These are phyloP conservation scores for Fulica atra DNA, from an alignment of 2,113 vertebrate genomes.

Conservation along the genomic window DNA sequence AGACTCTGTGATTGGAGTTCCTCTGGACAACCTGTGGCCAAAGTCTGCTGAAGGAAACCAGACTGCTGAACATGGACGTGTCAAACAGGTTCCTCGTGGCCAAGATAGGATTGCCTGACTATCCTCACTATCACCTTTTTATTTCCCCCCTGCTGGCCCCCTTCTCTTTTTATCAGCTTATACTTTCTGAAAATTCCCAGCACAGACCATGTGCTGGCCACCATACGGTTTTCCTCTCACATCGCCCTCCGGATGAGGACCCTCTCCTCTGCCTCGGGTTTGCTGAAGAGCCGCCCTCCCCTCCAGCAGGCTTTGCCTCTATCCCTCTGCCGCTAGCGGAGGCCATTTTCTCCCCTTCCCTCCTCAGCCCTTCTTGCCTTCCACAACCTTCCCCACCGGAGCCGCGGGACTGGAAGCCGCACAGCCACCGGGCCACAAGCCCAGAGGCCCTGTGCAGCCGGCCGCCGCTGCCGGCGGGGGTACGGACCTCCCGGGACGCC, in stretches of 20 bases:
- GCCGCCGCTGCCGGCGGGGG: not conserved
- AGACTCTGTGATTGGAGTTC: not conserved
- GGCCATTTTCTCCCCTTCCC: not conserved
- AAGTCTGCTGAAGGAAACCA: not conserved
- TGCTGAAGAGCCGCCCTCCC: not conserved
- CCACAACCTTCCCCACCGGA: not conserved
- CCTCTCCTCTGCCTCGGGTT: not conserved
- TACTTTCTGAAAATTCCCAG: not conserved
- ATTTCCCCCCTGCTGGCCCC: accelerated
- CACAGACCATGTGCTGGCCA: not conserved
- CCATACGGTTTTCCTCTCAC: accelerated
- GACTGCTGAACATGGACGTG: accelerated
- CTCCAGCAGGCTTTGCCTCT: not conserved
- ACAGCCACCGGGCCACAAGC: too few relatives aligned
- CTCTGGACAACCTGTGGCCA: not conserved
- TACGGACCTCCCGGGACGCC: accelerated
- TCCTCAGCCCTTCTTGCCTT: not conserved
- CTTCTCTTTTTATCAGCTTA: not conserved
- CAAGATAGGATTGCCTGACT: not conserved
- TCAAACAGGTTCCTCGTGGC: not conserved
- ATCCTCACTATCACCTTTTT: not conserved
- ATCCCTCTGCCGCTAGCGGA: not conserved
- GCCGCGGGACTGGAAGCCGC: too few relatives aligned
- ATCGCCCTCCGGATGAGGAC: accelerated
- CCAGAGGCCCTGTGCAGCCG: too few relatives aligned